Base-by-base conservation (phyloP, 2,888 invertebrate species). In the Hypomecis punctinalis region DNA sequence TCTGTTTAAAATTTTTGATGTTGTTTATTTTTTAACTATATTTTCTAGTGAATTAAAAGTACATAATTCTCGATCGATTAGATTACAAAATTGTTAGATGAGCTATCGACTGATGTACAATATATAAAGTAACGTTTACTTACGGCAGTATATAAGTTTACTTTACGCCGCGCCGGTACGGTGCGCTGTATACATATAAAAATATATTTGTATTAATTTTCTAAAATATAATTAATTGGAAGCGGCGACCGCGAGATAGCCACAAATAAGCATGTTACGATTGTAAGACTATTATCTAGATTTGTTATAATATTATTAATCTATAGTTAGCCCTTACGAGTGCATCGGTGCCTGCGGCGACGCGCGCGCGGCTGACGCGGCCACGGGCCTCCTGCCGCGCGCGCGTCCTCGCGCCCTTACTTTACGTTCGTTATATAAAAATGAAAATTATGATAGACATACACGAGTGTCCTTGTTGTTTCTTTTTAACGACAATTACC, bases 361-460 rank as follows among this genome's bases (percentile, higher is more conserved):
- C 73, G 68, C 73, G 68, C 59, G 71, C 65, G 72, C 51, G 51
- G 5, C 70, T 66, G 1, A 67, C 58, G 66, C 67, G 74, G 72
- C 67, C 54, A 69, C 61, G 68, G 10, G 42, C 51, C 56, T 68
- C 71, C 67, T 70, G 59, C 58, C 67, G 13, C 69, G 60, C 70
- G 51, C 74, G 77, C 81, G 69, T 80, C 74, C 76, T 75, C 73
- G 68, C 73, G 76, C 79, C 74, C 79, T 78, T 84, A 84, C 84
- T 87, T 88, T 90, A 89, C 87, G 88, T 90, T 89, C 89, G 85
- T 86, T 86, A 86, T 91, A 91, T 91, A 91, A 90, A 91, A 91
- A 90, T 85, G 85, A 91, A 92, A 93, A 91, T 93, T 93, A 93
- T 93, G 93, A 93, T 93, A 93, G 93, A 90, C 87, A 86, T 86